These are phyloP conservation scores for Ceratina japonica DNA, from an alignment of 1,140 invertebrate genomes.

Conservation along the genomic window DNA sequence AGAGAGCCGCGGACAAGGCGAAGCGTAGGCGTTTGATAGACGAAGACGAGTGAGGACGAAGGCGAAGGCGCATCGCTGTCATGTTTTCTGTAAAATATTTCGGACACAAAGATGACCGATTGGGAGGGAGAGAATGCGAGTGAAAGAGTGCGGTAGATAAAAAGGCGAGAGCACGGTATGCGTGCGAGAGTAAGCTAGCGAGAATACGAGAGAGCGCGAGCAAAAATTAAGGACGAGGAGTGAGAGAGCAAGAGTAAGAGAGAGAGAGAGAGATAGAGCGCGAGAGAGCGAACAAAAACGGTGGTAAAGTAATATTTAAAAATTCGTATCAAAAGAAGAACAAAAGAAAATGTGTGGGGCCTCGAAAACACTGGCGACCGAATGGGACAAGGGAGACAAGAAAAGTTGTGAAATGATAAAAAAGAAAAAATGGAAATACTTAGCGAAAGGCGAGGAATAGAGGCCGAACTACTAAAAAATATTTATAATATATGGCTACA, in stretches of 20 bases:
- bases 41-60: conserved; percentile 48
- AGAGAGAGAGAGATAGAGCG: conserved; percentile 50
- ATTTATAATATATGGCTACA: conserved; percentile 81
- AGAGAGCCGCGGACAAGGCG: conserved; percentile 26
- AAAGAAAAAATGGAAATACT: conserved; percentile 60
- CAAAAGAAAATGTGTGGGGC: conserved; percentile 76
- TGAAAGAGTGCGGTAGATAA: conserved; percentile 26
- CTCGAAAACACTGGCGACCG: conserved; percentile 76
- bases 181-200: background rate
- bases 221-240: background rate
- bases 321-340: conserved; percentile 79
- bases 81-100: conserved; percentile 76
- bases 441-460: conserved; percentile 62
- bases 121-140: conserved; percentile 45
- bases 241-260: conserved; percentile 43
- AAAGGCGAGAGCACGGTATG: conserved; percentile 31
- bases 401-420: conserved; percentile 53
- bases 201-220: conserved; percentile 54
- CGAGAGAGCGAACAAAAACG: conserved; percentile 48
- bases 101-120: conserved; percentile 68
- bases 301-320: conserved; percentile 78
- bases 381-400: conserved; percentile 59
- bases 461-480: conserved; percentile 79
- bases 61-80: conserved; percentile 72
- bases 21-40: conserved; percentile 22